Conservation (phyloP, 64 coral and sea anemone genomes). For the Astreopora myriophthalma region DNA sequence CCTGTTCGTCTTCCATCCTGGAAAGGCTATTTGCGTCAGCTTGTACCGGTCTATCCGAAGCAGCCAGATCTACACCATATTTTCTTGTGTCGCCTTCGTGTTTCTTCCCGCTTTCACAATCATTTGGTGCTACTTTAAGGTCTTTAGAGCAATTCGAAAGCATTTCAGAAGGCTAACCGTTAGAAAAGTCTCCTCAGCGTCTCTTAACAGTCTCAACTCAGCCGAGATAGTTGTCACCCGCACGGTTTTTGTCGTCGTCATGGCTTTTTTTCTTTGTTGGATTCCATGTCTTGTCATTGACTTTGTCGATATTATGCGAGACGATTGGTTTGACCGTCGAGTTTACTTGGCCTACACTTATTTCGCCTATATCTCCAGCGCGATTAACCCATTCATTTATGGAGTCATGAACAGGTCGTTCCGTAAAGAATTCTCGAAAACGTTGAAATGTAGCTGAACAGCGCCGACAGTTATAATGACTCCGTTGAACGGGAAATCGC, state of each 20-base stretch:
- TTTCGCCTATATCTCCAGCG: slow-evolving; percentile 66
- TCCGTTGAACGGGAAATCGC: no score
- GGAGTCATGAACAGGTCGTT: slow-evolving; percentile 68
- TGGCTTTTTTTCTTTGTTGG: slow-evolving; percentile 68
- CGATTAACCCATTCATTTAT: slow-evolving; percentile 66
- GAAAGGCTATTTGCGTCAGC: slow-evolving; percentile 79
- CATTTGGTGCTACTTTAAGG: slow-evolving; percentile 74
- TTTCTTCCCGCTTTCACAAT: slow-evolving; percentile 73
- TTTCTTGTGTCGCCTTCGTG: slow-evolving; percentile 74
- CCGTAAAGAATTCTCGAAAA: slow-evolving; percentile 24
- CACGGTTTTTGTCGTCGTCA: slow-evolving; percentile 49
- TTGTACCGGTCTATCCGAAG: slow-evolving; percentile 1
- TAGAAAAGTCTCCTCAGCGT: not conserved
- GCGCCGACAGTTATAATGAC: no score
- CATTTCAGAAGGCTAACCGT: slow-evolving; percentile 37
- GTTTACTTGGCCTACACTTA: slow-evolving; percentile 66
- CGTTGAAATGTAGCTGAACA: slow-evolving; percentile 24
- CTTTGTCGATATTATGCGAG: slow-evolving; percentile 24
- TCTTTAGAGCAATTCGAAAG: slow-evolving; percentile 62
- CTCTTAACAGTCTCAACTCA: not conserved
- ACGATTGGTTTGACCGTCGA: slow-evolving; percentile 45
- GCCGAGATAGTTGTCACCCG: slow-evolving; percentile 56
- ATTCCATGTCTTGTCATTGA: slow-evolving; percentile 74
- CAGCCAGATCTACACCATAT: slow-evolving; percentile 61
- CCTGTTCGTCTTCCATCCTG: slow-evolving; percentile 75